Evolutionary conservation across 2,888 invertebrate species (phyloP).

Genomic region (Andrena marginata): DNA sequence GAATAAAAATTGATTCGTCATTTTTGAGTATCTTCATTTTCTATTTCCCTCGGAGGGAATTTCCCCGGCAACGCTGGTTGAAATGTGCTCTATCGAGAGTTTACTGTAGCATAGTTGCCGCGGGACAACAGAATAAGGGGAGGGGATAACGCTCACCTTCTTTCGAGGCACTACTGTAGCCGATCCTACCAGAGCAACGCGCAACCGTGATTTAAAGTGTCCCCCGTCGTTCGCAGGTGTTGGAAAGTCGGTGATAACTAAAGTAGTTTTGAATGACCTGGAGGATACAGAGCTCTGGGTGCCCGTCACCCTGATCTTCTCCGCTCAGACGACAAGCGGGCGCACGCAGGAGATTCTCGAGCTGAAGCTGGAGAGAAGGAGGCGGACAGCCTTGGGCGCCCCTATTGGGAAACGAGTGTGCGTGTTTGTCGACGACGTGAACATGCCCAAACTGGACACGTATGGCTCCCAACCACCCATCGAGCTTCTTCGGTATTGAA

Average conservation of each 20-base stretch:
- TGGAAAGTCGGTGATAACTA: slow-evolving; percentile 95
- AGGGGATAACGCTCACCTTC: too few species aligned
- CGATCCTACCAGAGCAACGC: too few species aligned
- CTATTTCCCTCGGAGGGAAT: too few species aligned
- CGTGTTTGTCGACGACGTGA: slow-evolving; percentile 96
- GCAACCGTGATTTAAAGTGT: background rate
- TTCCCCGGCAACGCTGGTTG: too few species aligned
- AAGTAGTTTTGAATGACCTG: slow-evolving; percentile 90
- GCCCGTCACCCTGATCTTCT: slow-evolving; percentile 94
- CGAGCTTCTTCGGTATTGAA: slow-evolving; percentile 91
- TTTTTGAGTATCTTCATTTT: too few species aligned
- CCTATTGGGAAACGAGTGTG: slow-evolving; percentile 93
- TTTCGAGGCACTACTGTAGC: too few species aligned
- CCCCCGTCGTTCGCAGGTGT: slow-evolving; percentile 87
- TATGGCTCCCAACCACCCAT: slow-evolving; percentile 97
- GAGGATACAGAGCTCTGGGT: slow-evolving; percentile 88
- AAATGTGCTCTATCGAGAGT: too few species aligned
- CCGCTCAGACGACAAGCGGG: slow-evolving; percentile 95
- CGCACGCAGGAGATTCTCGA: slow-evolving; percentile 95
- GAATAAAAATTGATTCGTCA: too few species aligned
- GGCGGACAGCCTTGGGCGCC: slow-evolving; percentile 92
- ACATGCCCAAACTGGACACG: slow-evolving; percentile 94
- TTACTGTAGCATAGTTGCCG: too few species aligned
- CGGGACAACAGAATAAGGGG: too few species aligned
- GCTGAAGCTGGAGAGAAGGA: slow-evolving; percentile 92